Conservation (phyloP, 1,140 invertebrate species). For the Trypoxylus dichotomus region DNA sequence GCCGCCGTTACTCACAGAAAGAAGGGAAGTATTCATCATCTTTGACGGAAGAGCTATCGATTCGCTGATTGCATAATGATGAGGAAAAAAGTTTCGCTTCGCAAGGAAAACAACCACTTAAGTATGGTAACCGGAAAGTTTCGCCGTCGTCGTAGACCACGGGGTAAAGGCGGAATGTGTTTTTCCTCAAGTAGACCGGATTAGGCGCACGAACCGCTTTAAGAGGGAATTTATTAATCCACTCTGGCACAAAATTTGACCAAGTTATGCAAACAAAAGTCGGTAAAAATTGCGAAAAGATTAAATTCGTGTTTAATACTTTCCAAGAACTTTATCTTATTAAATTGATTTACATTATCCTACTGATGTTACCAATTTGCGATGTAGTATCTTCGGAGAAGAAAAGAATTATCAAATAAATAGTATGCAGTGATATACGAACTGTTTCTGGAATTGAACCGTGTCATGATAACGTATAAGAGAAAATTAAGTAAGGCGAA, state of each 20-base stretch:
- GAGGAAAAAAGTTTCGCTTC: background rate
- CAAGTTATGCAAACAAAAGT: constrained; percentile 3
- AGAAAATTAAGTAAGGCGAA: too few relatives aligned
- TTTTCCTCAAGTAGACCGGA: background rate
- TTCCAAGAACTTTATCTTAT: background rate
- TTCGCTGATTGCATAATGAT: constrained; percentile 21
- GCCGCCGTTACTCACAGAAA: background rate
- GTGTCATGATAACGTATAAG: too few relatives aligned
- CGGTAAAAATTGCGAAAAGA: background rate
- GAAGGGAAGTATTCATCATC: constrained; percentile 10
- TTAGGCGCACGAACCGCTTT: background rate
- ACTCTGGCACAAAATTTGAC: constrained; percentile 1
- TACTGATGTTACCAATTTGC: background rate
- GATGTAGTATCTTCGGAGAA: too few relatives aligned
- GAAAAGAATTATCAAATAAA: too few relatives aligned
- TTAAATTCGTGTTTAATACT: constrained; percentile 8
- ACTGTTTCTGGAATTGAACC: too few relatives aligned
- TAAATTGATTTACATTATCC: background rate
- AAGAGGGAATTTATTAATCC: background rate
- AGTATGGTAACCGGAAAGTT: constrained; percentile 13
- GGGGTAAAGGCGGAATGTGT: background rate
- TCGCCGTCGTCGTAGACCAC: background rate
- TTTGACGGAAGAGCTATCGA: constrained; percentile 15
- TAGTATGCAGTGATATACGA: too few relatives aligned
- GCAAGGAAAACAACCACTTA: constrained; percentile 18